Evolutionary conservation across 2,797 vertebrate species (phyloP), one percentile per base, ranked within the genome.

Genomic region (Melanotaenia boesemani): DNA sequence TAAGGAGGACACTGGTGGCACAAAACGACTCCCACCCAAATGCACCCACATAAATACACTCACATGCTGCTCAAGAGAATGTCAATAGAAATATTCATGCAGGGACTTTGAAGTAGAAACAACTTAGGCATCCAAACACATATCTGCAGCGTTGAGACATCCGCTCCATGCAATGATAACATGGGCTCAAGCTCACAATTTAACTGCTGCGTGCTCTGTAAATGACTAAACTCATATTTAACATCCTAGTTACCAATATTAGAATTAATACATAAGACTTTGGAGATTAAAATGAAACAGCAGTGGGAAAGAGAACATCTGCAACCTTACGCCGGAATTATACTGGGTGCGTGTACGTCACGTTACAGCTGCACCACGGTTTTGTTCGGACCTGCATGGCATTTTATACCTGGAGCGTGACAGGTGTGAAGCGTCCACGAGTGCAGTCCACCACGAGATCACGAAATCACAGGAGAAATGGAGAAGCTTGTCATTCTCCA

Each of bases 51-150:
- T 11, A 60, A 28, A 55, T n/a, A 57, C 11, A 28, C 26, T 37
- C 71, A 65, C 9, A 44, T 62, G 41, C 41, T n/a, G 50, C 72
- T 72, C 24, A 7, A 63, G 62, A 67, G 32, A 0, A 55, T 52
- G 64, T 30, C 67, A 60, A 76, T 13, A 20, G 46, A 67, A 32
- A 59, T 44, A n/a, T 32, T 79, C 54, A 54, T 44, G 52, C n/a
- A 26, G 56, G 30, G 32, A 64, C 70, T 86, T 76, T 78, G 67
- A 88, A 78, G 76, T 46, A 55, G 59, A 57, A 63, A 16, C 11
- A 62, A 72, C 32, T 16, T 32, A 64, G 34, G 61, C 28, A n/a
- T 60, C 66, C 2, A 65, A 60, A 22, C 28, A 11, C 34, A 63
- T 70, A 78, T 71, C 66, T 58, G 41, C 41, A 6, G 16, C 5